Base-by-base conservation (phyloP, 2,888 invertebrate genomes). In the Lepidochitona cinerea region DNA sequence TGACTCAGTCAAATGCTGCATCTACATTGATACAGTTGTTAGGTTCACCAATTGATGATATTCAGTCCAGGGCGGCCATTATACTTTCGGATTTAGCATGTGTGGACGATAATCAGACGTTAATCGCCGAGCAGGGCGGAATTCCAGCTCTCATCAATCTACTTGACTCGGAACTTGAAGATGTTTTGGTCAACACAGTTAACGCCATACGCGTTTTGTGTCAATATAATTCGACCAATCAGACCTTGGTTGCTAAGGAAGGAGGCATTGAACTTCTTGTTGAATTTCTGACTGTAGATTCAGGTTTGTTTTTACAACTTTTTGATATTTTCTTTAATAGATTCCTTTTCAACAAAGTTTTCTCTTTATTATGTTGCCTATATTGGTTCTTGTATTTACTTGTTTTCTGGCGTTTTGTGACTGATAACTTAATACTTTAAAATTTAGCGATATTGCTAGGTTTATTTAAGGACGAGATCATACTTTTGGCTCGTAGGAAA, bases 171-270 rank as follows among this genome's bases (percentile, higher is more conserved):
- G 88, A 88, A 71, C 75, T 89, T 6, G 90, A 90, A 72, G 90
- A 89, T 75, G 89, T 90, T 5, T 79, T 90, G 32, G 88, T 90
- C 9, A 90, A 90, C 79, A 86, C 89, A 1, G 89, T 90, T 36
- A 90, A 90, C 75, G 89, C 90, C 3, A 80, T 90, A n/a, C 80
- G 89, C 32, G 88, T 90, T 18, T 74, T 91, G 59, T 90, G 90
- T 82, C 79, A 81, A 14, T 78, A 80, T 29, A 89, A 89, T 75
- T 52, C 64, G 5, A 79, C 49, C 6, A 91, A 90, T 78, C 90
- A 91, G 79, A 82, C 83, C n/a, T 84, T 82, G 1, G 85, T 89
- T 26, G 85, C 87, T 5, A 76, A 85, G 18, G 76, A 83, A 68
- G 87, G 86, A 4, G 90, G 88, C 12, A 78, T 91, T 14, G 85